phyloP scores from a whole-genome alignment of 2,888 invertebrate genomes.

The Latrodectus hesperus region DNA sequence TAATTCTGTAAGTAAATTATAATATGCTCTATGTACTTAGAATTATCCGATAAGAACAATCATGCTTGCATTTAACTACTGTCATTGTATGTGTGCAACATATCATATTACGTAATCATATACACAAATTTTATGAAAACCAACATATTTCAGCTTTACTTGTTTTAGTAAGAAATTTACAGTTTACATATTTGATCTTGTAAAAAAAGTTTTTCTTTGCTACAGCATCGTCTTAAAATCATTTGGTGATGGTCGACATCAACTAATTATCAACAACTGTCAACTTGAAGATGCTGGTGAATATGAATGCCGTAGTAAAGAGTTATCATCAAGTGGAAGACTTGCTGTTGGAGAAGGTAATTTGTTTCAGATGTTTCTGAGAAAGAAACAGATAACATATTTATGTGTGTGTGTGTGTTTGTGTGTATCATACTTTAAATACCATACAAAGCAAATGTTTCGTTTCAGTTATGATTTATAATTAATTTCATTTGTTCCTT shows the following conservation, averaged over 20 bases:
- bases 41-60: no score
- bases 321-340: slow-evolving; percentile 87
- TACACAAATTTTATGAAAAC: no score
- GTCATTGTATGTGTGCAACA: no score
- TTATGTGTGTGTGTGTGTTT: neutral
- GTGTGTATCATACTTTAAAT: neutral
- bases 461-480: neutral
- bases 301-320: slow-evolving; percentile 89
- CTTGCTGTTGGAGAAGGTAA: slow-evolving; percentile 83
- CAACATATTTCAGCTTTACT: no score
- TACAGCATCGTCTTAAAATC: slow-evolving; percentile 89
- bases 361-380: neutral
- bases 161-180: no score
- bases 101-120: no score
- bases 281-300: slow-evolving; percentile 90
- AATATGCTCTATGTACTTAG: no score
- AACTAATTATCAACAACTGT: slow-evolving; percentile 89
- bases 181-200: no score
- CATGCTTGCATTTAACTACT: no score
- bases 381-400: neutral
- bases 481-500: neutral
- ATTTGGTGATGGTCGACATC: slow-evolving; percentile 94
- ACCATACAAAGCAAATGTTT: no score
- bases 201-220: neutral
- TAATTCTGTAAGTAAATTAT: no score